Conservation (phyloP, 2,113 vertebrate genomes). For the Lagopus muta region DNA sequence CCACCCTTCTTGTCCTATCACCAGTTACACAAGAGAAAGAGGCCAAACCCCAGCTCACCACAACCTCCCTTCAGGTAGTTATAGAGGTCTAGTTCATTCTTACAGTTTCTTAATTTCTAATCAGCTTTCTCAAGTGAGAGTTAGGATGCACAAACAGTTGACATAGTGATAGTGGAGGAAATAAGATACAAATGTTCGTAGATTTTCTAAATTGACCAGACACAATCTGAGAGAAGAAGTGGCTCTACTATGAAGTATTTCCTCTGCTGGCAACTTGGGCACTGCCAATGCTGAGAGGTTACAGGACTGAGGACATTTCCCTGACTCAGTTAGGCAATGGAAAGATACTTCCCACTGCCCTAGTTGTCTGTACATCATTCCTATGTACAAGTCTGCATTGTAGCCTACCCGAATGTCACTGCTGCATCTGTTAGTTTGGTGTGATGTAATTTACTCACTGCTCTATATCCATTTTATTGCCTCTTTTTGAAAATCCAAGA, state of each 20-base stretch:
- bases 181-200: neutral
- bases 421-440: neutral
- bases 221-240: neutral
- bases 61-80: too few species aligned
- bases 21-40: too few species aligned
- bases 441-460: neutral
- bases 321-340: neutral
- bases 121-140: neutral
- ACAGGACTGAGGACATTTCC: neutral
- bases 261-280: neutral
- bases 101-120: neutral
- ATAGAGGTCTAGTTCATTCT: neutral
- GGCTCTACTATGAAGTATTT: neutral
- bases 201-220: neutral
- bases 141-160: neutral
- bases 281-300: neutral
- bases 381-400: neutral
- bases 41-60: too few species aligned
- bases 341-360: neutral
- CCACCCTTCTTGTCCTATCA: too few species aligned
- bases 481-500: slow-evolving; percentile 14
- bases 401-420: neutral
- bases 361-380: neutral
- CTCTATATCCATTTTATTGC: slow-evolving; percentile 20
- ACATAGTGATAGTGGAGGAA: neutral